Evolutionary conservation across 2,113 vertebrate species (phyloP).

Genomic region (Aspiorhynchus laticeps): DNA sequence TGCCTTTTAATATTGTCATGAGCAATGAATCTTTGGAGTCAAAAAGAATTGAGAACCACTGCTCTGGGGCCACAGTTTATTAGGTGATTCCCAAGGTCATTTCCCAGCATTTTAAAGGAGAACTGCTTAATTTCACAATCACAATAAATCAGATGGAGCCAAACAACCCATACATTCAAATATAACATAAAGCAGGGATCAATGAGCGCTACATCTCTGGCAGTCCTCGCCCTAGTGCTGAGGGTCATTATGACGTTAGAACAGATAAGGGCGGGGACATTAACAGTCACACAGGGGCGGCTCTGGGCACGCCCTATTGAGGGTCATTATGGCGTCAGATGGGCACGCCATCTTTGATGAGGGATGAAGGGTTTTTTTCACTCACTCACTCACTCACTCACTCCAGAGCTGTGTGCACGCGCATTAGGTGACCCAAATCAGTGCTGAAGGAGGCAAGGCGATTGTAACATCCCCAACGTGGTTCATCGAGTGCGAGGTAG

Average conservation of each 20-base stretch:
- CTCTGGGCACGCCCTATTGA: conserved; percentile 31
- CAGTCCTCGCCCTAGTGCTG: conserved; percentile 17
- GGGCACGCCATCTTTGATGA: conserved; percentile 46
- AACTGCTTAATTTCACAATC: not conserved
- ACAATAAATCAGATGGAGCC: not conserved
- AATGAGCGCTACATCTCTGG: not conserved
- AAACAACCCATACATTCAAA: not conserved
- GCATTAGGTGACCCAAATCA: conserved; percentile 34
- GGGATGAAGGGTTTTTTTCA: conserved; percentile 15
- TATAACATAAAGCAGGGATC: not conserved
- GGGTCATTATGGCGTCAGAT: conserved; percentile 40
- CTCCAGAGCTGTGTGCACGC: conserved; percentile 3
- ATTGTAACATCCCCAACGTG: conserved; percentile 32
- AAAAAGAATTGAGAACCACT: not conserved
- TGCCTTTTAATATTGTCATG: not conserved
- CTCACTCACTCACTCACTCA: conserved; percentile 10
- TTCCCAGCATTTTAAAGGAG: not conserved
- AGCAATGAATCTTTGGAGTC: not conserved
- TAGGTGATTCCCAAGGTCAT: not conserved
- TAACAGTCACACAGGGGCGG: not conserved
- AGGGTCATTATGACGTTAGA: conserved; percentile 15
- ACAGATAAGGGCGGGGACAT: conserved; percentile 14
- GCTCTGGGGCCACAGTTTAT: not conserved
- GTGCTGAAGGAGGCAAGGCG: conserved; percentile 29
- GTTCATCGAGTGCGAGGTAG: conserved; percentile 34